These are phyloP conservation scores for Alexandromys fortis DNA, from an alignment of 2,113 vertebrate genomes.

Conservation along the genomic window DNA sequence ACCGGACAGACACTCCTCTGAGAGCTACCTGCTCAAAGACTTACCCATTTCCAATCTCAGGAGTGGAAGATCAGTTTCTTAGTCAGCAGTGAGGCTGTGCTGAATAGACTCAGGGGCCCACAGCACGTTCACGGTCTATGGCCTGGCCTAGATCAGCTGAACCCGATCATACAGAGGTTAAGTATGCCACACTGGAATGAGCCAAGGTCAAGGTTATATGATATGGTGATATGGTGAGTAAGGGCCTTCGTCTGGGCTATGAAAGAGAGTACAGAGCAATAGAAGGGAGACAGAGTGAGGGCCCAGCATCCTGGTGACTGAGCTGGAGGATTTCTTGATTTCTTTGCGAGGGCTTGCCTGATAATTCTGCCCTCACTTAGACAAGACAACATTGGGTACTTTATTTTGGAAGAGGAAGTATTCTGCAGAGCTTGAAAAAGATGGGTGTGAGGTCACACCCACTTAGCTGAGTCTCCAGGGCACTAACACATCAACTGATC, in stretches of 20 bases:
- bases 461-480: neutral
- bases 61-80: neutral
- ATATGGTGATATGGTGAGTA: too few species aligned
- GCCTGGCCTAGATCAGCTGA: neutral
- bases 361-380: neutral
- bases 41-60: neutral
- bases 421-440: neutral
- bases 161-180: neutral
- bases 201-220: neutral
- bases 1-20: neutral
- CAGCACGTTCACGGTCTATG: neutral
- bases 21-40: neutral
- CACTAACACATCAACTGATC: neutral
- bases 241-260: too few species aligned
- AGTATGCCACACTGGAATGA: neutral
- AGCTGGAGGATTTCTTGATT: neutral
- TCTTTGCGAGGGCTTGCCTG: neutral
- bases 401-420: constrained; percentile 19
- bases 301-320: neutral
- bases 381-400: neutral
- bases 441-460: neutral
- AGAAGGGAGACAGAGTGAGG: too few species aligned
- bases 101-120: too few species aligned
- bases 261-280: neutral
- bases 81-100: rapidly evolving